Base-by-base conservation (phyloP, 2,113 vertebrate species). In the Hypocryptadius cinnamomeus region DNA sequence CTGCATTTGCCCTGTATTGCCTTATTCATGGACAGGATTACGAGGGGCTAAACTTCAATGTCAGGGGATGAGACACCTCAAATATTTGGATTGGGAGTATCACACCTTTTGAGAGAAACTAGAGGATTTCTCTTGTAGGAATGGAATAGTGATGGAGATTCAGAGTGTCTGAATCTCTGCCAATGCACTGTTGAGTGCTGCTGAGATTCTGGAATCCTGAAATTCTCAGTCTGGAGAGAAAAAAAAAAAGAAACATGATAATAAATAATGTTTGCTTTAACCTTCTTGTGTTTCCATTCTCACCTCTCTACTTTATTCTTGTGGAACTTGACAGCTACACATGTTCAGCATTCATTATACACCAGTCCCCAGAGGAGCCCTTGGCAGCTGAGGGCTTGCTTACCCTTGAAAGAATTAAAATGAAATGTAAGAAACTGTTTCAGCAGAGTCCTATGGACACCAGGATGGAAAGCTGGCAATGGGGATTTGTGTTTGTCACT, bases 291-390 rank as follows among this genome's bases (percentile, higher is more conserved):
- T 91, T 95, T 90, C 39, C 86, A 3, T 83, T 94, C 81, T 94
- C 91, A 95, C 82, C 80, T 94, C 76, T 47, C 86, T 51, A 9
- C 61, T 89, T 69, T 78, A 85, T 89, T 78, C 79, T 90, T 59
- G 87, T 88, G 86, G 77, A 94, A 83, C 79, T 72, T 95, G 95
- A 95, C 94, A 95, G 92, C 56, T 94, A 92, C 94, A 95, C 23
- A 53, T 93, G 95, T 96, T 95, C 92, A 69, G 79, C 93, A 88
- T 96, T 95, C 72, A 90, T 89, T 97, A 93, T 53, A 89, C 48
- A 68, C 84, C 74, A 79, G 65, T 95, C 94, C 87, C 93, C 39
- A 50, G 87, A 92, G 96, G 44, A 86, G 57, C 39, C 47, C 33
- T 91, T 95, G 89, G 91, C 93, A 94, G 89, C 92, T 70, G 68